Evolutionary conservation across 2,113 vertebrate genomes (phyloP), one percentile per base, ranked within the genome.

Genomic region (Lycaon pictus): DNA sequence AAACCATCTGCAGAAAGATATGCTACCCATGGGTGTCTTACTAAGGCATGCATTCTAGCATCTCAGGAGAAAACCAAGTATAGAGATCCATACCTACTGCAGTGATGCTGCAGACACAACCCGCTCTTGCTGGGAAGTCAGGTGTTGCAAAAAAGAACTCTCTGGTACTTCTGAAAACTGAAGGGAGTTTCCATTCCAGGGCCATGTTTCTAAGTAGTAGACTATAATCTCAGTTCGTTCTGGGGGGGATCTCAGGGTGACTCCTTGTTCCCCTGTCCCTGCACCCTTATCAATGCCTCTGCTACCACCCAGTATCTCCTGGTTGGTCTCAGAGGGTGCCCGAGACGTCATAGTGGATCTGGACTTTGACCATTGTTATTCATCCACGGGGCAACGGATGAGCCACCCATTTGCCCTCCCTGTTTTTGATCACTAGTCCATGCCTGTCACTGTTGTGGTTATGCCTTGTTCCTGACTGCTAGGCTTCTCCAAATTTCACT

Each of bases 181-280:
- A 76, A 37, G 6, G 32, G 32, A 15, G 55, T 95, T 95, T 80
- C 63, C 51, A 23, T 60, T 77, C 51, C 17, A 67, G 27, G 13
- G 7, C 5, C 22, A 3, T 58, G 58, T 83, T 90, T 55, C 72
- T 32, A 63, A 83, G 25, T 69, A 37, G n/a, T 86, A 84, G 27
- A 77, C 77, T 32, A 29, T 67, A 37, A 67, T 55, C 4, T 63
- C 35, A 55, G 17, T 35, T 0, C 83, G 56, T 35, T 86, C 48
- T 67, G 37, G 20, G 56, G 20, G 56, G 71, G 43, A 71, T 77
- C 7, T 86, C 4, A 35, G 67, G 48, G 17, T 83, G 16, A 43
- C 9, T 5, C 25, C 13, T 3, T 20, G 5, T 19, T 48, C 35
- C 7, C 17, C 2, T 2, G 16, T 11, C 29, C 55, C 29, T 7